phyloP scores from a whole-genome alignment of 2,797 vertebrate genomes.

The Pangasius larnaudii region DNA sequence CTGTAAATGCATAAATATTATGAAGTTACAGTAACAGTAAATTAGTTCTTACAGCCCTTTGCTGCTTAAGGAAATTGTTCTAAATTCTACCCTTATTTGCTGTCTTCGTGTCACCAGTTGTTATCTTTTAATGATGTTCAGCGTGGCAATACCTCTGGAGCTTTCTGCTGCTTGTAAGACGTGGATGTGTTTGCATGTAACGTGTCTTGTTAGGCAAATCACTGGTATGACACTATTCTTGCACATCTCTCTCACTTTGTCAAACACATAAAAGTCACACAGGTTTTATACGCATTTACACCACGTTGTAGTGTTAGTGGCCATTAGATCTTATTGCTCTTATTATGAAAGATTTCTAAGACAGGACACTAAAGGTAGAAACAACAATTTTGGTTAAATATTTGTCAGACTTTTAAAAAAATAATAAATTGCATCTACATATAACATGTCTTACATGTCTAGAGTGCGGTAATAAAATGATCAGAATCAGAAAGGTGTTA shows the following conservation, averaged over 20 bases:
- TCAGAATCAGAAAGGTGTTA: not conserved
- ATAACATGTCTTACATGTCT: not conserved
- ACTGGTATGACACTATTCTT: not conserved
- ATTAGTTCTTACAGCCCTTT: not conserved
- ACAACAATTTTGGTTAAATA: not conserved
- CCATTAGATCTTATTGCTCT: not conserved
- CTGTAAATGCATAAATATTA: not conserved
- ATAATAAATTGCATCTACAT: too few relatives aligned
- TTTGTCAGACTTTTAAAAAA: not conserved
- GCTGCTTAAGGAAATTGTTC: not conserved
- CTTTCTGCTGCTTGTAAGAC: conserved; percentile 12
- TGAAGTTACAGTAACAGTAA: not conserved
- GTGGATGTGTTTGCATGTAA: conserved; percentile 20
- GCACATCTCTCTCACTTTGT: not conserved
- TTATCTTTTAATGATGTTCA: conserved; percentile 47
- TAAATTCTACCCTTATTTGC: not conserved
- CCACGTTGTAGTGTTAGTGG: not conserved
- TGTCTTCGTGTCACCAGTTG: not conserved
- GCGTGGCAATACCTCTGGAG: conserved; percentile 25
- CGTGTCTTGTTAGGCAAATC: conserved; percentile 9
- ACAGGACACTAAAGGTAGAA: not conserved
- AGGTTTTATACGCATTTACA: not conserved
- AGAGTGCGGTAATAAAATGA: not conserved
- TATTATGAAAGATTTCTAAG: not conserved
- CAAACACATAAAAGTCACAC: not conserved